Conservation (phyloP, 35 echinoderm and acorn worm genomes). For the Heliocidaris erythrogramma region DNA sequence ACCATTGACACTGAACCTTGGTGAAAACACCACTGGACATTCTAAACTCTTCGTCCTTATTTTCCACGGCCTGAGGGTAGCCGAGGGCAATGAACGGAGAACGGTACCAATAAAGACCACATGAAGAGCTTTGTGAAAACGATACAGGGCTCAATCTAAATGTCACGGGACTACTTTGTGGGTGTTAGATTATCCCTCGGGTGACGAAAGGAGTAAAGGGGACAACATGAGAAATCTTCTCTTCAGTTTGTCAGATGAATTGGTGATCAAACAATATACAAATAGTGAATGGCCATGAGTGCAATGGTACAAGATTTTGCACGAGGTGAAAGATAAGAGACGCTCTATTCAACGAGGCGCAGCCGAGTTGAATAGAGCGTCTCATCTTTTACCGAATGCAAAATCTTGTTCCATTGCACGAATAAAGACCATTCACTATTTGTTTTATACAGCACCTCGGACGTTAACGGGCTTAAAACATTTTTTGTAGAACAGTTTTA, state of each 20-base stretch:
- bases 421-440: too few species aligned
- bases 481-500: too few species aligned
- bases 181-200: background rate
- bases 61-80: background rate
- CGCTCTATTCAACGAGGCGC: too few species aligned
- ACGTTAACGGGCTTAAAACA: too few species aligned
- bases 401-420: too few species aligned
- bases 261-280: too few species aligned
- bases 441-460: too few species aligned
- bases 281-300: too few species aligned
- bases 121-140: background rate
- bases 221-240: background rate
- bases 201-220: background rate
- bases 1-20: background rate
- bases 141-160: background rate
- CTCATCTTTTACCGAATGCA: too few species aligned
- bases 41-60: background rate
- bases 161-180: background rate
- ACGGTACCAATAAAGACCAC: background rate
- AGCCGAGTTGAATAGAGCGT: too few species aligned
- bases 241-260: background rate
- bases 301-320: too few species aligned
- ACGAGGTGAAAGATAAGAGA: too few species aligned
- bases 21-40: background rate
- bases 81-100: background rate